These are phyloP conservation scores for Selene dorsalis DNA, from an alignment of 2,797 vertebrate species.

Conservation along the genomic window DNA sequence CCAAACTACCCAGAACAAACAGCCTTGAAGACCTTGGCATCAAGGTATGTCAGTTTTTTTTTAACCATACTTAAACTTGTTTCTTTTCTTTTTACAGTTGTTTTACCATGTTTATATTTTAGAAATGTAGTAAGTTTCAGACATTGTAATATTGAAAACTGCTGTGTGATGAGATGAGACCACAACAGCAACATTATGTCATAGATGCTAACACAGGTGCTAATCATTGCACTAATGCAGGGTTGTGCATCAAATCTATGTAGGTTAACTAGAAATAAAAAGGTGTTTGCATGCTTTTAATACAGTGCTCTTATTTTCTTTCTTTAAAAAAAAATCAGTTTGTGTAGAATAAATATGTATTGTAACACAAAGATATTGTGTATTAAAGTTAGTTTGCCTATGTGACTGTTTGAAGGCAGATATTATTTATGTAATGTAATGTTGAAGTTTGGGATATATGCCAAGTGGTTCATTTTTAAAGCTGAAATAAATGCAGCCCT, in stretches of 20 bases:
- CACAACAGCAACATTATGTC: neutral
- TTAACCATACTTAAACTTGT: neutral
- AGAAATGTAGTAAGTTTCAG: neutral
- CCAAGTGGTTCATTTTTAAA: neutral
- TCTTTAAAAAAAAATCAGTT: neutral
- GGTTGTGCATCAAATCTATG: neutral
- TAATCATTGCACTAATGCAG: neutral
- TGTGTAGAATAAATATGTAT: neutral
- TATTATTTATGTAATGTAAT: no score
- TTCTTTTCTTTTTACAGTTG: neutral
- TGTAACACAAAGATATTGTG: neutral
- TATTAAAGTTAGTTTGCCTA: neutral
- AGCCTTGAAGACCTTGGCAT: slow-evolving; percentile 92
- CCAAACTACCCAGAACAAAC: slow-evolving; percentile 85
- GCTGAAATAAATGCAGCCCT: neutral
- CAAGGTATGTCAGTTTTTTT: slow-evolving; percentile 78
- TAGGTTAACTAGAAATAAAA: neutral
- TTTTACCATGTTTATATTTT: neutral
- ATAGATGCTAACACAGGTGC: neutral
- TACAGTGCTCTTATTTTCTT: neutral
- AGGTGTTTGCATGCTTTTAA: neutral
- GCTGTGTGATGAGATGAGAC: neutral
- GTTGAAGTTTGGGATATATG: neutral
- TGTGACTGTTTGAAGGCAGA: no score
- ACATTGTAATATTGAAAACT: neutral